Base-by-base conservation (phyloP, 2,797 vertebrate species). In the Galago senegalensis region DNA sequence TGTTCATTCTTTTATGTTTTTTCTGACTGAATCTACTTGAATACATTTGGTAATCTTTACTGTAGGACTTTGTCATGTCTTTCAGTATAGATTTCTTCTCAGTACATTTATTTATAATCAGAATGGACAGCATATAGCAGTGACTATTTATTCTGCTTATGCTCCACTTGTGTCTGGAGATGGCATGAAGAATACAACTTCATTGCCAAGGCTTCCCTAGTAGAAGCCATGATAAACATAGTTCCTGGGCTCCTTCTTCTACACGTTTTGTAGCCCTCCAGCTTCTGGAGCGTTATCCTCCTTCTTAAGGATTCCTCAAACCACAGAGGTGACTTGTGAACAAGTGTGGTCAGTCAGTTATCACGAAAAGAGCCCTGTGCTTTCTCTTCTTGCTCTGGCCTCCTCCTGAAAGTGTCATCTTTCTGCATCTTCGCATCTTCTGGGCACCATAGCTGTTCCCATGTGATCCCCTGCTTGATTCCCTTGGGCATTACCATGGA, bases 1-100 rank as follows among this genome's bases (percentile, higher is more conserved):
- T 93, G 73, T 40, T 85, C 31, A 37, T 93, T 93, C 60, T 86
- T 92, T 92, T 58, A 61, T 85, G 46, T 12, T 49, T 23, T 46
- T 85, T 96, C 37, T 10, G 82, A 80, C 25, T 25, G 88, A 37
- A 75, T 17, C 37, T 90, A 77, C 34, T 75, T 53, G 84, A 79
- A 56, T 86, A 18, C 58, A 80, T 79, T 53, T 77, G 60, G 27
- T 90, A 43, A 84, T 60, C 90, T 93, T 95, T 82, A 53, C 34
- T 79, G 12, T 37, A 82, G 53, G 34, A 63, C 10, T 21, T 21
- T 60, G 29, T 4, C 34, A 61, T 46, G 76, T 75, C 75, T 89
- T 85, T 29, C 37, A 67, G 72, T 43, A 56, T 53, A n/a, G 67
- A 77, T 61, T 21, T 89, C 67, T 87, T 76, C 46, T 94, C 49